Conservation (phyloP, 2,113 vertebrate species). For the Tamias sibiricus region DNA sequence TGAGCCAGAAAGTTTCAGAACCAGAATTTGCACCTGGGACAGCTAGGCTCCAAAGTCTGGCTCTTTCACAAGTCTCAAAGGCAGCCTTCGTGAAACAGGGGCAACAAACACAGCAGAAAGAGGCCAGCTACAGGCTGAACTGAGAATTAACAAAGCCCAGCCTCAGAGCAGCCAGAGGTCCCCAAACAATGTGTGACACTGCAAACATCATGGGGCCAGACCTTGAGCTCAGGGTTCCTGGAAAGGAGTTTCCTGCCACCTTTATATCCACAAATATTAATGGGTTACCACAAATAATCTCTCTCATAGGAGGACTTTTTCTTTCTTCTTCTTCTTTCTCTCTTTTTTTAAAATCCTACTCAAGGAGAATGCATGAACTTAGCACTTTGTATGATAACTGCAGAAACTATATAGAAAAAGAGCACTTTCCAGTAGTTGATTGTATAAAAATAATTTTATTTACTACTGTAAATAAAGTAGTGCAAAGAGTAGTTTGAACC, state of each 20-base stretch:
- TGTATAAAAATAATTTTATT: slow-evolving; percentile 91
- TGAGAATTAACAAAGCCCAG: not conserved
- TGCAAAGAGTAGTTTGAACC: slow-evolving; percentile 86
- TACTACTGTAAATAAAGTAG: slow-evolving; percentile 87
- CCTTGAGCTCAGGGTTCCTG: not conserved
- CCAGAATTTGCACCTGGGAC: not conserved
- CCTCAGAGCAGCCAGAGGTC: not conserved
- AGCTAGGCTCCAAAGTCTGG: not conserved
- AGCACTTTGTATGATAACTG: slow-evolving; percentile 9
- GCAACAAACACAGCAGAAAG: not conserved
- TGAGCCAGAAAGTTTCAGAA: not conserved
- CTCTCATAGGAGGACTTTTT: not conserved
- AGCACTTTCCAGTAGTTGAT: slow-evolving; percentile 64
- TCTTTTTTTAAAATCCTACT: not conserved
- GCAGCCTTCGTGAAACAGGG: not conserved
- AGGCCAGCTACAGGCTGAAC: not conserved
- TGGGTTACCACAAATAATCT: not conserved
- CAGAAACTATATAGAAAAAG: not conserved
- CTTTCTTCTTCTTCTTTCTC: not conserved
- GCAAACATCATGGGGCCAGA: not conserved
- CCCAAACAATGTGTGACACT: not conserved
- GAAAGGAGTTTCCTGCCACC: not conserved
- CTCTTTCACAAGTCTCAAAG: not conserved
- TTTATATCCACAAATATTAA: not conserved
- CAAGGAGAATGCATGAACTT: not conserved